Conservation (phyloP, 2,888 invertebrate species). For the Dysmachus trigonus region DNA sequence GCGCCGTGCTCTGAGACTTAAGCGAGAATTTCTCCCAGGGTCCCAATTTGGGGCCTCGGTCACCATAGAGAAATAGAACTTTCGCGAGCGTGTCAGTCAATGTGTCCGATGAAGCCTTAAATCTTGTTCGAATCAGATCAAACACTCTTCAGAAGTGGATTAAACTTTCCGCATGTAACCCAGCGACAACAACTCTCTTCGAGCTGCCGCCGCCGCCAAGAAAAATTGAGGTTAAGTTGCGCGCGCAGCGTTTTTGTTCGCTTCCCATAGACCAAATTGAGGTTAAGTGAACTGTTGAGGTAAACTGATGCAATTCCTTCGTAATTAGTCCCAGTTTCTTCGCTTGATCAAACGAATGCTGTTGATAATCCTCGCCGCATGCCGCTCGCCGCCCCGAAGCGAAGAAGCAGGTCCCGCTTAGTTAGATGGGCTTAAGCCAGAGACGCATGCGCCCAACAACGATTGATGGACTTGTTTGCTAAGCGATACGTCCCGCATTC, state of each 20-base stretch:
- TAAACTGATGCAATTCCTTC: slow-evolving; percentile 24
- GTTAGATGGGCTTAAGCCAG: background rate
- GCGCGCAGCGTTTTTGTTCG: background rate
- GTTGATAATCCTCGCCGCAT: background rate
- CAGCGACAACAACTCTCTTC: background rate
- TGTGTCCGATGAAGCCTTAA: slow-evolving; percentile 18
- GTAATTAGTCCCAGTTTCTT: slow-evolving; percentile 29
- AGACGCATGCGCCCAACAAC: background rate
- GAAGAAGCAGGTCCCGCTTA: background rate
- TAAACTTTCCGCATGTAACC: background rate
- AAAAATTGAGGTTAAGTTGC: slow-evolving; percentile 24
- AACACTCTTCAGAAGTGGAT: slow-evolving; percentile 7
- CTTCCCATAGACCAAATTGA: slow-evolving; percentile 11
- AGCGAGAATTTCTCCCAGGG: background rate
- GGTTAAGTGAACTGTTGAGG: slow-evolving; percentile 28
- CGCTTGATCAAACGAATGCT: background rate
- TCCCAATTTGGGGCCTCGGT: background rate
- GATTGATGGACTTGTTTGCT: slow-evolving; percentile 1
- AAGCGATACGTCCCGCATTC: slow-evolving; percentile 16
- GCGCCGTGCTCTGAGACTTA: background rate
- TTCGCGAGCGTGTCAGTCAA: background rate
- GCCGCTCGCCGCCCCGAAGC: no score
- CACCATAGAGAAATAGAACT: background rate
- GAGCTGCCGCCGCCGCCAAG: background rate
- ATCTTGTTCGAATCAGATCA: background rate